Percentiles rank a stretch among this genome's conserved stretches.
phyloP scores from a whole-genome alignment of 2,888 invertebrate genomes.

The Drosophila fungiperda region DNA sequence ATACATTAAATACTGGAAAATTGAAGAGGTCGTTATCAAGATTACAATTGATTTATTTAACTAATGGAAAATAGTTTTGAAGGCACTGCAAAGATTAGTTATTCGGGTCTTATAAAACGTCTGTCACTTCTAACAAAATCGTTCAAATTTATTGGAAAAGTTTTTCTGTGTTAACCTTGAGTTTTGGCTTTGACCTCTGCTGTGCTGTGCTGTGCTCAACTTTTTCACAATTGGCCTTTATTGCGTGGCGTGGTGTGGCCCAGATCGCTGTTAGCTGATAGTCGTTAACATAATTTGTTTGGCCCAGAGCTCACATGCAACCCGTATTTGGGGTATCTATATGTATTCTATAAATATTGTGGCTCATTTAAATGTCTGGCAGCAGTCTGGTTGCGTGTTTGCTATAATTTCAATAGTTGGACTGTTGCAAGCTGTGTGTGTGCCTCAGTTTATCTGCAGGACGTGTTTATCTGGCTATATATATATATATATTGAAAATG shows the following conservation, averaged over 20 bases:
- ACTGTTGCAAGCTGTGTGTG: constrained; percentile 7
- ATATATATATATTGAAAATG: constrained; percentile 35
- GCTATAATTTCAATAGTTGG: constrained; percentile 14
- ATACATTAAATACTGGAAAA: background rate
- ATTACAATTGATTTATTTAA: background rate
- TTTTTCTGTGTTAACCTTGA: constrained; percentile 34
- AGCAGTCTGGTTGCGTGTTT: constrained; percentile 54
- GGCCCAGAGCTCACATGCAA: constrained; percentile 22
- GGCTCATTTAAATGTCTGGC: constrained; percentile 72
- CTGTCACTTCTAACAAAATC: background rate
- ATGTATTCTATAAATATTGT: constrained; percentile 63
- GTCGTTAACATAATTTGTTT: constrained; percentile 45
- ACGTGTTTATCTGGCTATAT: constrained; percentile 11
- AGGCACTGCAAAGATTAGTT: background rate
- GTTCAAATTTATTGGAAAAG: constrained; percentile 10
- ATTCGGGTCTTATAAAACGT: background rate
- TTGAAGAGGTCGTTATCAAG: background rate
- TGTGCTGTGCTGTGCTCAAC: background rate
- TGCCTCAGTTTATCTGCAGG: constrained; percentile 2
- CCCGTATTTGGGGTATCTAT: constrained; percentile 35
- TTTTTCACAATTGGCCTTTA: constrained; percentile 19
- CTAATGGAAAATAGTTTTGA: background rate
- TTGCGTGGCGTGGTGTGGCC: constrained; percentile 3
- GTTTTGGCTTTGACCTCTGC: constrained; percentile 22
- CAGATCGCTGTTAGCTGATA: constrained; percentile 38